These are phyloP conservation scores for Venustaconcha ellipsiformis DNA, from an alignment of 1,140 invertebrate species.

Conservation along the genomic window DNA sequence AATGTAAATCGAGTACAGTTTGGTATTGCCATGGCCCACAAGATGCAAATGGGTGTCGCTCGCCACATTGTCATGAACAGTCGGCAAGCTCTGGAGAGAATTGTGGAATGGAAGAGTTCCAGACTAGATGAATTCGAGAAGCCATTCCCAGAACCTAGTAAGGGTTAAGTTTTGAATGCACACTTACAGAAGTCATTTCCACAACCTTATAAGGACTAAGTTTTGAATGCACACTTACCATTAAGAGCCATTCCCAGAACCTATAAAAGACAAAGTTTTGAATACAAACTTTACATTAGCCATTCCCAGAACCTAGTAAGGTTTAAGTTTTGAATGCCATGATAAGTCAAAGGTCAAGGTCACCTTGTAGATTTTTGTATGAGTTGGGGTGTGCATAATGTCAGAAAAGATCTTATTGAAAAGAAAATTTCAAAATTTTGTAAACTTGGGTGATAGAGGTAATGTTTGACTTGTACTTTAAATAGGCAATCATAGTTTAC, in stretches of 20 bases:
- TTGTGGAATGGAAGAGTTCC: conserved; percentile 65
- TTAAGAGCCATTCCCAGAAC: conserved; percentile 48
- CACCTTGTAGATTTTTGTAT: no score
- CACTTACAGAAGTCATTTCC: conserved; percentile 37
- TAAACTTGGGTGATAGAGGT: no score
- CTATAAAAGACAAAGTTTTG: conserved; percentile 36
- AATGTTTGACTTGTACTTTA: no score
- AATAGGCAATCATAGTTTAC: no score
- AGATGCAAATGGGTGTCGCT: conserved; percentile 55
- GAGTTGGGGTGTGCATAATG: no score
- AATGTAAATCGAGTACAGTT: conserved; percentile 63
- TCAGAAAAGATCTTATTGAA: no score
- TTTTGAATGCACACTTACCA: no score
- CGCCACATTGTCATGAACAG: conserved; percentile 49
- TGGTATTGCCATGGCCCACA: conserved; percentile 65
- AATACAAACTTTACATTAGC: conserved; percentile 8
- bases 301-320: conserved; percentile 57
- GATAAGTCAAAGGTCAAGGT: no score
- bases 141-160: conserved; percentile 58
- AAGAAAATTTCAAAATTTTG: no score
- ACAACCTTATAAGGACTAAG: conserved; percentile 45
- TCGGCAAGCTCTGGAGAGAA: conserved; percentile 46
- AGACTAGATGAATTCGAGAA: conserved; percentile 61
- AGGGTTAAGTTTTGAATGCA: neutral
- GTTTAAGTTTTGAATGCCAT: no score